A percentile compares a stretch with the other conserved stretches of the same genome.
phyloP scores from a whole-genome alignment of 1,140 invertebrate genomes.

The Stegodyphus dumicola region DNA sequence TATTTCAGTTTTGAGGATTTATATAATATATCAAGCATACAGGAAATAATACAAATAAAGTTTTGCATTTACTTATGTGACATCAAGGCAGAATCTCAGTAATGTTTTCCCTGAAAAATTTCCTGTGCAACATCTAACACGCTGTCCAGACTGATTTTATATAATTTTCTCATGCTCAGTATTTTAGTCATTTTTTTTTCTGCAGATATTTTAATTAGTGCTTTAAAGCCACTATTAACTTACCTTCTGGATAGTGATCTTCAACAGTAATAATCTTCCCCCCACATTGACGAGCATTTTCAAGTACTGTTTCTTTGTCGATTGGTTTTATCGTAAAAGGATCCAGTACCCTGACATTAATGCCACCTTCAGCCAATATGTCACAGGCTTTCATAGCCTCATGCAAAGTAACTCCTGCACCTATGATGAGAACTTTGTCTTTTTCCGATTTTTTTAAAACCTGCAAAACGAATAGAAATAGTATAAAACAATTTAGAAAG shows the following conservation, averaged over 20 bases:
- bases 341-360: conserved; percentile 86
- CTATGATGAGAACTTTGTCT: conserved; percentile 87
- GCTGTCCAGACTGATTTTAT: too few relatives aligned
- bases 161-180: too few relatives aligned
- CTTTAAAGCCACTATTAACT: not conserved
- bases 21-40: too few relatives aligned
- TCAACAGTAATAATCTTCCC: conserved; percentile 92
- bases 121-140: too few relatives aligned
- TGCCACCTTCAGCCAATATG: conserved; percentile 74
- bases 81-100: too few relatives aligned
- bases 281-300: conserved; percentile 81
- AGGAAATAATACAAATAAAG: too few relatives aligned
- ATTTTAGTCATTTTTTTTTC: not conserved
- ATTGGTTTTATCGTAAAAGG: conserved; percentile 96
- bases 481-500: too few relatives aligned
- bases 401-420: conserved; percentile 91
- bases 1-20: too few relatives aligned
- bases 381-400: conserved; percentile 90
- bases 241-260: conserved; percentile 94
- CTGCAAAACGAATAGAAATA: conserved; percentile 60
- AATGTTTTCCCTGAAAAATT: too few relatives aligned
- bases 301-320: conserved; percentile 81
- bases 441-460: conserved; percentile 78
- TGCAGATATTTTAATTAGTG: not conserved
- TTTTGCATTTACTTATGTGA: too few relatives aligned